phyloP scores from a whole-genome alignment of 2,797 vertebrate genomes.

The Sarcoramphus papa region DNA sequence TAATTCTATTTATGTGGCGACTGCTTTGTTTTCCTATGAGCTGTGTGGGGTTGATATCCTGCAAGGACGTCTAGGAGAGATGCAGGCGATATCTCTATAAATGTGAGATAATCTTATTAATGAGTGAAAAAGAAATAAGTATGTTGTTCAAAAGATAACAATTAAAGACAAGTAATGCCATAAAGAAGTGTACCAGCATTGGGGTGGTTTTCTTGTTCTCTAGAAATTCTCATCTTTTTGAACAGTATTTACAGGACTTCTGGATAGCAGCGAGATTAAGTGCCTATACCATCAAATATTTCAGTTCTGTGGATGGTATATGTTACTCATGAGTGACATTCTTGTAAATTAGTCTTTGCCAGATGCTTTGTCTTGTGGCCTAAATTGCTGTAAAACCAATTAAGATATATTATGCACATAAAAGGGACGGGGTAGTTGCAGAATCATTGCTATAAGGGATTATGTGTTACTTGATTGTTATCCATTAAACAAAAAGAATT shows the following conservation, averaged over 20 bases:
- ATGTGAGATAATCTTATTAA: conserved; percentile 5
- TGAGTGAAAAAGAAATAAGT: background rate
- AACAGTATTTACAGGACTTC: background rate
- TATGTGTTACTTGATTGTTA: conserved; percentile 61
- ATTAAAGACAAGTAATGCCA: background rate
- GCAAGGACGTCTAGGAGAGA: background rate
- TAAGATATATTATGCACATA: conserved; percentile 67
- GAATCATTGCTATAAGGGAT: conserved; percentile 19
- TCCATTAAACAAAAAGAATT: conserved; percentile 62
- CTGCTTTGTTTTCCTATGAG: background rate
- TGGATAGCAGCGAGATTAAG: background rate
- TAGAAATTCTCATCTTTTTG: background rate
- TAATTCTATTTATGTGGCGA: background rate
- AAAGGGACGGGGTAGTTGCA: conserved; percentile 45
- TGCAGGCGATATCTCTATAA: background rate
- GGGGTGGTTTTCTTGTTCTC: background rate
- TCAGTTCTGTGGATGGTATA: background rate
- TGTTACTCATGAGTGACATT: background rate
- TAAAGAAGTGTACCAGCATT: background rate
- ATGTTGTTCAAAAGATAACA: background rate
- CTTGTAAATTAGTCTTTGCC: conserved; percentile 57
- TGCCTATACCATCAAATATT: background rate
- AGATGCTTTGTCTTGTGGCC: conserved; percentile 67
- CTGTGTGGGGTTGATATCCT: background rate
- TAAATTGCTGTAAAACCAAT: conserved; percentile 67